Evolutionary conservation across 2,888 invertebrate species (phyloP), one percentile per base, ranked within the genome.

Genomic region (Microdon myrmicae): DNA sequence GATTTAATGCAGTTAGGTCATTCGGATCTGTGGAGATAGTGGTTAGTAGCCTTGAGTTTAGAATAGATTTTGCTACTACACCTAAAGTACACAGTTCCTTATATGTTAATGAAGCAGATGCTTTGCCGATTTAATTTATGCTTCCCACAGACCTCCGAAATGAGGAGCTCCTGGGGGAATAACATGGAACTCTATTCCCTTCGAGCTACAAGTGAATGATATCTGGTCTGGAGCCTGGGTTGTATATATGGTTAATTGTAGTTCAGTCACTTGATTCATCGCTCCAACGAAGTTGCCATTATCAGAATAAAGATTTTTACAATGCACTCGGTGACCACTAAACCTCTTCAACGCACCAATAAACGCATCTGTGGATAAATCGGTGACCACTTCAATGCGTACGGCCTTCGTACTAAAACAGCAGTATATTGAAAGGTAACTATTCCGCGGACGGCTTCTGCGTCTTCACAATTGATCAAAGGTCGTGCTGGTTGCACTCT

Each of bases 131-230:
- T 51, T 60, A 4, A 61, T 55, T 0, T 45, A 58, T 5, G 53
- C 51, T 32, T 68, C 67, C 54, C 60, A 68, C 3, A 69, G 39
- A 3, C 67, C 68, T 10, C 10, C 28, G 13, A 28, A 28, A 28
- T 28, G 13, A 10, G 28, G 28, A 28, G 28, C 28, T 9, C 28
- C 6, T n/a, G 28, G 10, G 3, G 13, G 28, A n/a, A 28, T 28
- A 10, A 28, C 9, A 28, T 28, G 28, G 10, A 28, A 28, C n/a
- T 28, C 28, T 8, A 28, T 28, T 10, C 28, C 28, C 28, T 12
- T 28, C 6, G 28, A 28, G 13, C 28, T 28, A 9, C 28, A 28
- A 10, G 8, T 28, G 28, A 7, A 3, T 10, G 28, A 9, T 28
- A 28, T 28, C 10, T 12, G 28, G 10, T 28, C n/a, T 9, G 9